phyloP scores from a whole-genome alignment of 2,797 vertebrate genomes.

The Gephyroberyx darwinii region DNA sequence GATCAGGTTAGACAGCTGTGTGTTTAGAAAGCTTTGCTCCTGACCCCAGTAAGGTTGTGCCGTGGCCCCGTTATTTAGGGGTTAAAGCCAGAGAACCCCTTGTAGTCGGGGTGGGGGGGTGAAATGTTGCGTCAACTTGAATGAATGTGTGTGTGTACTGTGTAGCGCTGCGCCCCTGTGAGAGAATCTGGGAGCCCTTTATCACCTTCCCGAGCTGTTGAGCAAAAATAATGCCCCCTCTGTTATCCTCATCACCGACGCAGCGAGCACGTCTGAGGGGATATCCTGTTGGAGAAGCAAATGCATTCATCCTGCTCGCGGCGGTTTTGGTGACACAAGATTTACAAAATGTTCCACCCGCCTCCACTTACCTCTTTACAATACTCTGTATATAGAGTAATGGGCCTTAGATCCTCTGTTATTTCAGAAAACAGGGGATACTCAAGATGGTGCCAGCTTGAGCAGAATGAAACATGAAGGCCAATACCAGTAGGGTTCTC shows the following conservation, averaged over 20 bases:
- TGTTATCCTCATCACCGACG: conserved; percentile 97
- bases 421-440: conserved; percentile 79
- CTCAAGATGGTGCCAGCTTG: conserved; percentile 69
- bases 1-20: conserved; percentile 27
- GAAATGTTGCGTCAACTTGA: conserved; percentile 71
- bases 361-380: conserved; percentile 78
- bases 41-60: conserved; percentile 33
- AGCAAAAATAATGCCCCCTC: conserved; percentile 91
- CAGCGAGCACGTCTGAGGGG: conserved; percentile 92
- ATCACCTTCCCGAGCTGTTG: conserved; percentile 92
- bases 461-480: conserved; percentile 44
- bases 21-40: conserved; percentile 34
- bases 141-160: conserved; percentile 68
- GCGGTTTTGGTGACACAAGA: conserved; percentile 83
- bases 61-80: conserved; percentile 39
- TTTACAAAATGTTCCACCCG: conserved; percentile 84
- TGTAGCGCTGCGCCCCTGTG: conserved; percentile 55
- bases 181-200: conserved; percentile 89
- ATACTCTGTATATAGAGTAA: conserved; percentile 79
- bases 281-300: conserved; percentile 96
- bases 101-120: conserved; percentile 52
- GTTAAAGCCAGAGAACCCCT: conserved; percentile 47
- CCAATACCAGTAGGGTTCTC: conserved; percentile 50
- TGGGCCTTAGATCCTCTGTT: conserved; percentile 82
- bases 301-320: conserved; percentile 93